Evolutionary conservation across 2,888 invertebrate genomes (phyloP), one percentile per base, ranked within the genome.

Genomic region (Girardia tigrina): DNA sequence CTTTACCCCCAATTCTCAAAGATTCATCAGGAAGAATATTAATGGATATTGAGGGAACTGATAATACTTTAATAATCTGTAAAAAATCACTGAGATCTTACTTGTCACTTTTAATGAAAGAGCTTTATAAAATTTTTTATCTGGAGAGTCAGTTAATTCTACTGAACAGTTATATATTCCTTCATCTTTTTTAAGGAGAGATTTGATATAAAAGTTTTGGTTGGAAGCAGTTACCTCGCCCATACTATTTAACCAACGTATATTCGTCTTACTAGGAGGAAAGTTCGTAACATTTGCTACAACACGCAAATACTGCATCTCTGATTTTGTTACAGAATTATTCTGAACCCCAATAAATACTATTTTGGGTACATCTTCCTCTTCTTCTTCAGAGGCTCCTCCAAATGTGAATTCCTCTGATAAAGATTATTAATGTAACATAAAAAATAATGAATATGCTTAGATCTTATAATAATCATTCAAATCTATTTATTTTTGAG

Each of bases 11-110:
- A n/a, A 56, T 56, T 56, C 23, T 56, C n/a, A 56, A 56, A 4
- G 56, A 56, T 56, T 56, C 56, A 56, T 56, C 56, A 16, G 56
- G 56, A 8, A 56, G 56, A 56, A 56, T 56, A 56, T 56, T n/a
- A 56, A 56, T 56, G 4, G 4, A 8, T 4, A 56, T 56, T n/a
- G 56, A 56, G 4, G 56, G 56, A 8, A 56, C 56, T 56, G 23
- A 8, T 56, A n/a, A n/a, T n/a, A n/a, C 23, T 56, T 20, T 8
- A 12, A 4, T 56, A 56, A 56, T 12, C 4, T 4, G n/a, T 6
- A 56, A 56, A 20, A 20, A 20, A 12, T 8, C 20, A 12, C n/a
- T 12, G 23, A 56, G 23, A 56, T n/a, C n/a, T 12, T 56, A 56
- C 56, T 56, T 56, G 56, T 56, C n/a, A 56, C 23, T 8, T 56